Evolutionary conservation across 2,797 vertebrate genomes (phyloP).

Genomic region (Clarias fuscus): DNA sequence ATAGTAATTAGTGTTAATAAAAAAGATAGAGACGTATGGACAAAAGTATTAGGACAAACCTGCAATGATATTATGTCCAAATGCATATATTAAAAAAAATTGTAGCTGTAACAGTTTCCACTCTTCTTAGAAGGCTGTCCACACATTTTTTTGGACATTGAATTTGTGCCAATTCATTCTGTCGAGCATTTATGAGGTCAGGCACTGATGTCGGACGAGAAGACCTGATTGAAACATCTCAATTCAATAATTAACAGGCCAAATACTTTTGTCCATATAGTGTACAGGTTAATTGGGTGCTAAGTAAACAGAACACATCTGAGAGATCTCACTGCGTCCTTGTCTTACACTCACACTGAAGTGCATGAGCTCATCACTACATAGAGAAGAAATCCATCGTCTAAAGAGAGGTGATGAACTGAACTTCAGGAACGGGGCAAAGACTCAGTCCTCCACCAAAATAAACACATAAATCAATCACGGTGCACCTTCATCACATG

Average conservation of each 20-base stretch:
- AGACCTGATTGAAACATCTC: too few relatives aligned
- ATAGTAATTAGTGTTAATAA: neutral
- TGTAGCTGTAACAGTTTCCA: too few relatives aligned
- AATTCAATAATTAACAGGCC: too few relatives aligned
- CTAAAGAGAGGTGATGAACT: neutral
- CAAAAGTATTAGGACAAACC: too few relatives aligned
- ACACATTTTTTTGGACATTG: too few relatives aligned
- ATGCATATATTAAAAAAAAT: too few relatives aligned
- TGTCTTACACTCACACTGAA: neutral
- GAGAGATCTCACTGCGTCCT: neutral
- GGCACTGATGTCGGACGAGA: too few relatives aligned
- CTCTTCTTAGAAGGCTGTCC: too few relatives aligned
- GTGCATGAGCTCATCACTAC: neutral
- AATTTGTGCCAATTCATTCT: too few relatives aligned
- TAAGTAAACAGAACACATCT: neutral
- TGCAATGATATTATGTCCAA: too few relatives aligned
- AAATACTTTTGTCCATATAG: too few relatives aligned
- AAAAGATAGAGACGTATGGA: neutral
- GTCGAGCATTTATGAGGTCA: too few relatives aligned
- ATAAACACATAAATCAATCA: constrained; percentile 9
- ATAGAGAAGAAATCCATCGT: neutral
- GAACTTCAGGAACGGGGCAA: neutral
- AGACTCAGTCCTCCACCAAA: neutral
- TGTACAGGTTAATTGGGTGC: neutral
- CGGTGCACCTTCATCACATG: neutral